Conservation (phyloP, 35 echinoderm and acorn worm genomes). For the Holothuria glaberrima region DNA sequence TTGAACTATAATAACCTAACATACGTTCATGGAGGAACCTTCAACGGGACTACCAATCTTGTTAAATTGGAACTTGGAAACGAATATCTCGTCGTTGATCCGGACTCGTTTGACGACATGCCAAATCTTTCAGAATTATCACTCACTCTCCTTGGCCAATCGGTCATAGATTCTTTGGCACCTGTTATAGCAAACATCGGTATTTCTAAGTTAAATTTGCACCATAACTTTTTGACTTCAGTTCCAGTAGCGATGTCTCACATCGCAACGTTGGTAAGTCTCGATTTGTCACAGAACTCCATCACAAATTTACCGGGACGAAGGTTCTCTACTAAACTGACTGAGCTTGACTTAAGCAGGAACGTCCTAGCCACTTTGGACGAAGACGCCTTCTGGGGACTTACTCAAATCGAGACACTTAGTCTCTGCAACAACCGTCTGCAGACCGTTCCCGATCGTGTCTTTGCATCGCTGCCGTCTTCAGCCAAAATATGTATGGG, state of each 20-base stretch:
- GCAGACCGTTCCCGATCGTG: background rate
- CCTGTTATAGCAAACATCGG: background rate
- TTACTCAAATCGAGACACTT: background rate
- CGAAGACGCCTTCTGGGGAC: conserved; percentile 10
- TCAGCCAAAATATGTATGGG: conserved; percentile 16
- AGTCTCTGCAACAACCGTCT: conserved; percentile 4
- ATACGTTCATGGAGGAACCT: background rate
- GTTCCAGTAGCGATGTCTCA: conserved; percentile 18
- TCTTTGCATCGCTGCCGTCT: background rate
- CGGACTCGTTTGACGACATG: conserved; percentile 3
- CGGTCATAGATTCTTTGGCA: conserved; percentile 25
- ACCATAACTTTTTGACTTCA: background rate
- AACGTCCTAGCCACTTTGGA: background rate
- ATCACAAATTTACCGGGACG: conserved; percentile 6
- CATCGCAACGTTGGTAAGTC: conserved; percentile 6
- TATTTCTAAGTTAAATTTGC: conserved; percentile 3
- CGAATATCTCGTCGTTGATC: background rate
- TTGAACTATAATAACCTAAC: conserved; percentile 16
- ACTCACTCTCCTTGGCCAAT: no score
- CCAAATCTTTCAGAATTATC: conserved; percentile 20
- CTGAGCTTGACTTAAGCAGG: background rate
- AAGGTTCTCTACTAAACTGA: no score
- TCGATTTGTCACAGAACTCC: no score
- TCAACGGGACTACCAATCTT: background rate
- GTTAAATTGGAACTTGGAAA: conserved; percentile 16